Evolutionary conservation across 2,888 invertebrate species (phyloP).

Genomic region (Ganaspis brasiliensis): DNA sequence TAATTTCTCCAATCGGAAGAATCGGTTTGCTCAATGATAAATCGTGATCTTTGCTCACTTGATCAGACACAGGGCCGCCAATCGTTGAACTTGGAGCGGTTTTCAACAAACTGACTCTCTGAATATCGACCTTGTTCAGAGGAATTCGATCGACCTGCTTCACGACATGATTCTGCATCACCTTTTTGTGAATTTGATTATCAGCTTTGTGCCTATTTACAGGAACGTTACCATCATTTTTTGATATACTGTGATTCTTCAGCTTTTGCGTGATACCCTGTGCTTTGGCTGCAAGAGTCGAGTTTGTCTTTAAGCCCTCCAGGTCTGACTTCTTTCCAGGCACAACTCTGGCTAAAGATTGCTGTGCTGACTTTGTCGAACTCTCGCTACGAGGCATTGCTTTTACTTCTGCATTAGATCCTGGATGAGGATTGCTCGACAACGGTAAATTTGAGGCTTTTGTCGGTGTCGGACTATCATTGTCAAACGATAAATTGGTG

Average conservation of each 20-base stretch:
- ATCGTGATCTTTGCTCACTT: conserved; percentile 49
- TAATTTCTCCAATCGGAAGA: conserved; percentile 81
- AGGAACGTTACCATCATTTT: conserved; percentile 64
- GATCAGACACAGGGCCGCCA: conserved; percentile 57
- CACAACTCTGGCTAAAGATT: conserved; percentile 63
- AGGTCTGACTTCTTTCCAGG: conserved; percentile 66
- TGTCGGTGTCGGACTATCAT: conserved; percentile 64
- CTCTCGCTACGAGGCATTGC: conserved; percentile 52
- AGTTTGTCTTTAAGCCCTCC: conserved; percentile 62
- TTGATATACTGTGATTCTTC: conserved; percentile 72
- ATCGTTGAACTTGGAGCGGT: conserved; percentile 64
- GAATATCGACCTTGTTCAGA: conserved; percentile 67
- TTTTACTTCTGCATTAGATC: conserved; percentile 49
- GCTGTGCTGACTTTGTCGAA: conserved; percentile 62
- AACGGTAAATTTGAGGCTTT: conserved; percentile 55
- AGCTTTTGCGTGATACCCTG: conserved; percentile 71
- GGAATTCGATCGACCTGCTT: conserved; percentile 66
- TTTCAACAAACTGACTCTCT: conserved; percentile 74
- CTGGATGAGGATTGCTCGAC: conserved; percentile 50
- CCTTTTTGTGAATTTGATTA: conserved; percentile 60
- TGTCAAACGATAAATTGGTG: conserved; percentile 68
- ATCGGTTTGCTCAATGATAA: conserved; percentile 64
- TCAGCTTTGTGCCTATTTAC: conserved; percentile 70
- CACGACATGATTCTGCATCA: conserved; percentile 71
- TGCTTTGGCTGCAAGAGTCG: conserved; percentile 62